Conservation (phyloP, 35 echinoderm and acorn worm species). For the Acanthaster planci region DNA sequence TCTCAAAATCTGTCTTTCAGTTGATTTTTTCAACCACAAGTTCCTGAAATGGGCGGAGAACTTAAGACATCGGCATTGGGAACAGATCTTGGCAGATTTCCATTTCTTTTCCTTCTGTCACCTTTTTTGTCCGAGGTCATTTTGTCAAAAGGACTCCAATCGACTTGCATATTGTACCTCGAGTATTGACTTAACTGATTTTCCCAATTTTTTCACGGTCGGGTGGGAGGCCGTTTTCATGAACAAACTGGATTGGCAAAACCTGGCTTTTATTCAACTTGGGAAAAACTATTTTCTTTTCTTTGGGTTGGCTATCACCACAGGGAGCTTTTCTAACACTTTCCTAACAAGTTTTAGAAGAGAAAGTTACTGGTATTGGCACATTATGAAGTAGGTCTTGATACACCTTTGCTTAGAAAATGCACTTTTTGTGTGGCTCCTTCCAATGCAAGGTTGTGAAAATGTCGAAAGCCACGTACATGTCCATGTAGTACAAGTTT, state of each 20-base stretch:
- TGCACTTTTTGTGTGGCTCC: no score
- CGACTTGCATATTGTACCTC: not conserved
- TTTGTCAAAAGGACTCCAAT: not conserved
- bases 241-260: not conserved
- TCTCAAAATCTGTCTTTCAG: not conserved
- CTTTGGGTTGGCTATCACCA: not conserved
- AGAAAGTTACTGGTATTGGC: not conserved
- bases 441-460: no score
- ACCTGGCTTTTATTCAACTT: not conserved
- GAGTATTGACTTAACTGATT: conserved; percentile 27
- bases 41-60: no score
- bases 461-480: no score
- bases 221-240: not conserved
- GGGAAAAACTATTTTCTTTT: not conserved
- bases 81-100: no score
- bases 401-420: no score
- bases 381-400: not conserved
- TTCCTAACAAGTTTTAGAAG: not conserved
- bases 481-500: no score
- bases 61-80: no score
- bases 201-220: not conserved
- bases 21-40: no score
- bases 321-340: not conserved
- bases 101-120: no score
- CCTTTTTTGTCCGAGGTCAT: not conserved